Evolutionary conservation across 1,140 invertebrate genomes (phyloP).

Genomic region (Cyphomyrmex costatus): DNA sequence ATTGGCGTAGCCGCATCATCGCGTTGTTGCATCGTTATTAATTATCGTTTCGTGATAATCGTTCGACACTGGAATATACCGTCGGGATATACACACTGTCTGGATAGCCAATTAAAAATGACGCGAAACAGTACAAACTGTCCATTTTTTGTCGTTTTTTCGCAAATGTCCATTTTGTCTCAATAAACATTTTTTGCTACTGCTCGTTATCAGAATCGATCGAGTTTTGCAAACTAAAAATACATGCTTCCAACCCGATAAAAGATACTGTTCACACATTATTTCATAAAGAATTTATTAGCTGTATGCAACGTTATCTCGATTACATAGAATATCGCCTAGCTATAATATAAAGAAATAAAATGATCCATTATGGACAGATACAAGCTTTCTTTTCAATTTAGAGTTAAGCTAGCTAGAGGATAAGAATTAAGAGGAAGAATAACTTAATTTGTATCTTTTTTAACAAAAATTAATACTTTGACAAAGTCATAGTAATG

Average conservation of each 20-base stretch:
- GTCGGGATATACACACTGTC: neutral
- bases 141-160: neutral
- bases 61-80: conserved; percentile 14
- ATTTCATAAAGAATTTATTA: conserved; percentile 32
- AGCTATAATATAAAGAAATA: neutral
- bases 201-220: conserved; percentile 19
- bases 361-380: neutral
- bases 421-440: neutral
- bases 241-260: neutral
- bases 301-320: neutral
- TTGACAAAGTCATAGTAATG: neutral
- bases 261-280: neutral
- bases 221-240: neutral
- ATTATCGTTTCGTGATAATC: conserved; percentile 28
- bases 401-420: neutral
- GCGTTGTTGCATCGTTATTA: conserved; percentile 33
- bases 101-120: conserved; percentile 56
- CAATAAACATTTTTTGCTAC: neutral
- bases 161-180: conserved; percentile 10
- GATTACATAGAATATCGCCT: neutral
- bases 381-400: conserved; percentile 9
- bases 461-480: neutral
- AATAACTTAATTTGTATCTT: neutral
- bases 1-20: conserved; percentile 42
- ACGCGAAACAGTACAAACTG: conserved; percentile 29